Evolutionary conservation across 2,888 invertebrate species (phyloP).

Genomic region (Cetonia aurata): DNA sequence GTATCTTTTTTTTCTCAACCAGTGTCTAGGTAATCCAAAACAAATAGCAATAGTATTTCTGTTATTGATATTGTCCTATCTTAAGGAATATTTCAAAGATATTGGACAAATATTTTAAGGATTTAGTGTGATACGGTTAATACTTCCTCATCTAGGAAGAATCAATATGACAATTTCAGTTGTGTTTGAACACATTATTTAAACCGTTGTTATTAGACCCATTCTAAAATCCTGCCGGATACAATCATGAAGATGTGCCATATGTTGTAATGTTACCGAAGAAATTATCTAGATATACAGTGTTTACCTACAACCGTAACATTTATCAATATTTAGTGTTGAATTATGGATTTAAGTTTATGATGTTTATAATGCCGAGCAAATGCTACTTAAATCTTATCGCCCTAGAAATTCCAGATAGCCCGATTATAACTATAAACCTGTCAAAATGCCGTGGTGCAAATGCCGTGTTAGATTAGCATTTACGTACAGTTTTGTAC

Average conservation of each 20-base stretch:
- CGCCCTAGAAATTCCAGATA: slow-evolving; percentile 48
- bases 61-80: slow-evolving; percentile 37
- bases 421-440: slow-evolving; percentile 48
- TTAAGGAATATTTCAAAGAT: slow-evolving; percentile 34
- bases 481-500: slow-evolving; percentile 39
- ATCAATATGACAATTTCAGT: slow-evolving; percentile 37
- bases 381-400: slow-evolving; percentile 49
- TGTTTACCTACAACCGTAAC: slow-evolving; percentile 42
- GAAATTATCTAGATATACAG: slow-evolving; percentile 42
- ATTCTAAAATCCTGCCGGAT: slow-evolving; percentile 36
- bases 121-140: slow-evolving; percentile 28
- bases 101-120: slow-evolving; percentile 36
- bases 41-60: slow-evolving; percentile 40
- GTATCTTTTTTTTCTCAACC: slow-evolving; percentile 27
- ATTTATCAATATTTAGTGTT: slow-evolving; percentile 48
- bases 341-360: slow-evolving; percentile 48
- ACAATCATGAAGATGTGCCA: slow-evolving; percentile 37
- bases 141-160: slow-evolving; percentile 15
- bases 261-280: slow-evolving; percentile 41
- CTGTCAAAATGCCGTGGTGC: slow-evolving; percentile 44
- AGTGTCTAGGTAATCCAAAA: slow-evolving; percentile 34
- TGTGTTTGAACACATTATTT: slow-evolving; percentile 31
- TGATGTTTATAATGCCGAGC: slow-evolving; percentile 47
- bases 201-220: slow-evolving; percentile 34
- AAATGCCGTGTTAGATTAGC: slow-evolving; percentile 43